Evolutionary conservation across 2,113 vertebrate genomes (phyloP).

Genomic region (Astatoreochromis straeleni): DNA sequence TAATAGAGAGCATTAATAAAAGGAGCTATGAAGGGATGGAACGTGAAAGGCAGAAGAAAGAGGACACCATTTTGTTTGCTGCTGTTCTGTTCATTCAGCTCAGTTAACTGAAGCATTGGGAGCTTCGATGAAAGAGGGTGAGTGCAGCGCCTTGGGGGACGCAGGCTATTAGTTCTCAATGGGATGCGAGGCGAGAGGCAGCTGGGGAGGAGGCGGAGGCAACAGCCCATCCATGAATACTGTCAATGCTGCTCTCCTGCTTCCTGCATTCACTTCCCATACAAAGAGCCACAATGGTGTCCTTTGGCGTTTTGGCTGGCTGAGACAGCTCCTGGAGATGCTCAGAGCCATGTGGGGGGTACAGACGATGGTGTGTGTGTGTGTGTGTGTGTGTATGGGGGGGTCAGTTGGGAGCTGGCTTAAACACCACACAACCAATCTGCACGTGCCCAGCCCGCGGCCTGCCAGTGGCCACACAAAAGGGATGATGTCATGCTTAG

Average conservation of each 20-base stretch:
- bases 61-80: slow-evolving; percentile 34
- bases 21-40: not conserved
- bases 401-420: slow-evolving; percentile 29
- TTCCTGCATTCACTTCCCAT: slow-evolving; percentile 67
- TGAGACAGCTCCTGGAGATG: slow-evolving; percentile 54
- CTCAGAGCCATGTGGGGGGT: slow-evolving; percentile 57
- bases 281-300: slow-evolving; percentile 71
- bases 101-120: slow-evolving; percentile 35
- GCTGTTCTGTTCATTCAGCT: slow-evolving; percentile 41
- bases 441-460: slow-evolving; percentile 68
- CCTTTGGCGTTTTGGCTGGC: slow-evolving; percentile 64
- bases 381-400: not conserved
- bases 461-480: slow-evolving; percentile 71
- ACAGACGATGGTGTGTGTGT: not conserved
- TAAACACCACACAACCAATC: slow-evolving; percentile 53
- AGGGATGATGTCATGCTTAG: slow-evolving; percentile 78
- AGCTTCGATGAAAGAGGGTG: slow-evolving; percentile 42
- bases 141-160: slow-evolving; percentile 50
- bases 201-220: slow-evolving; percentile 40
- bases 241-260: slow-evolving; percentile 51
- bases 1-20: slow-evolving; percentile 2
- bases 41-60: slow-evolving; percentile 15
- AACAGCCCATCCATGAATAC: slow-evolving; percentile 64
- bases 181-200: slow-evolving; percentile 54
- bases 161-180: slow-evolving; percentile 65